Conservation (phyloP, 2,888 invertebrate genomes). For the Folsomia manolachei region DNA sequence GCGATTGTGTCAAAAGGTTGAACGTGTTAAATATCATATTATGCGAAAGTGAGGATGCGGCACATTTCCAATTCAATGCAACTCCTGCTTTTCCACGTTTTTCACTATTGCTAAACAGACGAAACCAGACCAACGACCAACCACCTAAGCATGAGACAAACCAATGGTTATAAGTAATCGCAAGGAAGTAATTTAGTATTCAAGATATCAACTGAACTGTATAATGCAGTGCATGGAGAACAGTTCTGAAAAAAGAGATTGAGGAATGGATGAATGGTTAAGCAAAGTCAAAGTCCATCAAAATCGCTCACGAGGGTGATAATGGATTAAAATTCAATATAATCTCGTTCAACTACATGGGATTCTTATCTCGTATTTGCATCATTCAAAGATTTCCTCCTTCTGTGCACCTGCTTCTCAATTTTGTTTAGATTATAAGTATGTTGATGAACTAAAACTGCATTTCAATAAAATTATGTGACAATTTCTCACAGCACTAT, state of each 20-base stretch:
- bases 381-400: neutral
- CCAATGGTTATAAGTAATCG: too few species aligned
- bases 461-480: neutral
- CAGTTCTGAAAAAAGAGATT: neutral
- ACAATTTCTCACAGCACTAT: too few species aligned
- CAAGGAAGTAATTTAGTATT: slow-evolving; percentile 7
- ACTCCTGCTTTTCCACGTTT: neutral
- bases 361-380: neutral
- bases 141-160: too few species aligned
- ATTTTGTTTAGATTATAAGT: too few species aligned
- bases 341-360: neutral
- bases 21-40: slow-evolving; percentile 6
- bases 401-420: neutral
- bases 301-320: neutral
- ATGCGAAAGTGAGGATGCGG: neutral
- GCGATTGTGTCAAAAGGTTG: slow-evolving; percentile 31
- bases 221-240: neutral
- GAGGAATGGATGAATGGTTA: too few species aligned
- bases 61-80: too few species aligned
- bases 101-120: neutral
- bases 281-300: too few species aligned
- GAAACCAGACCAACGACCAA: too few species aligned
- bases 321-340: slow-evolving; percentile 5
- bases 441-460: neutral
- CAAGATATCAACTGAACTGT: neutral